Evolutionary conservation across 1,140 invertebrate species (phyloP).

Genomic region (Aradophagus sp.): DNA sequence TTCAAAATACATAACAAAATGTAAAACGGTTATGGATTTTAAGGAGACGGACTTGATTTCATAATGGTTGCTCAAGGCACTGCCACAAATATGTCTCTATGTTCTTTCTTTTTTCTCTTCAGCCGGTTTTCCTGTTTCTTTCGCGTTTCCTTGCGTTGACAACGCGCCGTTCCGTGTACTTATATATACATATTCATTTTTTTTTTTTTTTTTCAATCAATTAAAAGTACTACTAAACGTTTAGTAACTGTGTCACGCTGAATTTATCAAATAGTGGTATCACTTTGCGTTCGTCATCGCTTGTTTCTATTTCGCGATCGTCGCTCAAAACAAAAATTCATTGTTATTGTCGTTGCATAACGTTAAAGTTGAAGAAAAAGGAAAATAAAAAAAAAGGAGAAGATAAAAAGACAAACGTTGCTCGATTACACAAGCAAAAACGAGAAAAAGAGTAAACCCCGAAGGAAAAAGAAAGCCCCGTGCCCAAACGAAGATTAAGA

Average conservation of each 20-base stretch:
- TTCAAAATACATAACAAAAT: slow-evolving; percentile 65
- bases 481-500: slow-evolving; percentile 66
- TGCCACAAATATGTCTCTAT: slow-evolving; percentile 67
- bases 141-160: slow-evolving; percentile 15
- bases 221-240: neutral
- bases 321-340: slow-evolving; percentile 41
- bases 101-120: slow-evolving; percentile 48
- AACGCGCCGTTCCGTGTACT: slow-evolving; percentile 30
- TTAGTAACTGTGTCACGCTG: too few species aligned
- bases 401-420: slow-evolving; percentile 6
- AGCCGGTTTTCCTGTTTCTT: slow-evolving; percentile 54
- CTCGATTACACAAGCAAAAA: slow-evolving; percentile 39
- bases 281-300: slow-evolving; percentile 24
- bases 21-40: slow-evolving; percentile 56
- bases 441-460: slow-evolving; percentile 41
- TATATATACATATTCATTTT: slow-evolving; percentile 5
- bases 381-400: slow-evolving; percentile 11
- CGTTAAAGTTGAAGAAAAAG: too few species aligned
- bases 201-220: slow-evolving; percentile 13
- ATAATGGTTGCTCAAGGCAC: slow-evolving; percentile 74
- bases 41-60: slow-evolving; percentile 64
- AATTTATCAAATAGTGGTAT: slow-evolving; percentile 11
- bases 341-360: slow-evolving; percentile 19
- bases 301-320: slow-evolving; percentile 41
- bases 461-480: slow-evolving; percentile 62